Evolutionary conservation across 2,113 vertebrate genomes (phyloP), one percentile per base, ranked within the genome.

Genomic region (Apteryx mantelli): DNA sequence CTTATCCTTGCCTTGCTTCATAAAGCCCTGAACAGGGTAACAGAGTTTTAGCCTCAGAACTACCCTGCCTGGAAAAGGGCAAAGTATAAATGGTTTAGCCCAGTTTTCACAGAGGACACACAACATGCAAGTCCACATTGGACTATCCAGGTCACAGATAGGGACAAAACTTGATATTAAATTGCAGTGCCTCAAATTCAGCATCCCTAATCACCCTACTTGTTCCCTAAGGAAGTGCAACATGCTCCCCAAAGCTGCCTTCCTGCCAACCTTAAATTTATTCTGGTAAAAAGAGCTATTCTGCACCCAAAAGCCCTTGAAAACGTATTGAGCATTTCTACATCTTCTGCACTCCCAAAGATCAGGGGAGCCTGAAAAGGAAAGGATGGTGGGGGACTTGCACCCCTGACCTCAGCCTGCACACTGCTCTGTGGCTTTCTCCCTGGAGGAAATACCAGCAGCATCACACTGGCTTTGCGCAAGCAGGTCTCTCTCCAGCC

Each of bases 391-490:
- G 8, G 16, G 28, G 32, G 44, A 44, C 11, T 14, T 58, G 28
- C 18, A 40, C 24, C 10, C 2, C 65, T 69, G 56, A 69, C 21
- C 53, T 53, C 21, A 58, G 84, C 26, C 76, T 7, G 0, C 9
- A n/a, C 11, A 6, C 9, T 53, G 12, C 16, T 25, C 66, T 40
- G 22, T 3, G 1, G 28, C 28, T 26, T 66, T 53, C 46, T 63
- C 55, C 65, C 46, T 28, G 9, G 7, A 66, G 21, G 7, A 78
- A 66, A 30, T 0, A 11, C 9, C 36, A 80, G 10, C 21, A 92
- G 60, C 56, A 78, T 14, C 65, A n/a, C 0, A 0, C 28, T 60
- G 1, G 0, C 6, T 71, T 60, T 80, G 18, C 28, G 26, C 0
- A 0, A 69, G 61, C 40, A 36, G 3, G 56, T 83, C 64, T 63